A percentile compares a stretch with the other conserved stretches of the same genome.
Evolutionary conservation across 2,113 vertebrate genomes (phyloP).

Genomic region (Muntiacus muntjak): DNA sequence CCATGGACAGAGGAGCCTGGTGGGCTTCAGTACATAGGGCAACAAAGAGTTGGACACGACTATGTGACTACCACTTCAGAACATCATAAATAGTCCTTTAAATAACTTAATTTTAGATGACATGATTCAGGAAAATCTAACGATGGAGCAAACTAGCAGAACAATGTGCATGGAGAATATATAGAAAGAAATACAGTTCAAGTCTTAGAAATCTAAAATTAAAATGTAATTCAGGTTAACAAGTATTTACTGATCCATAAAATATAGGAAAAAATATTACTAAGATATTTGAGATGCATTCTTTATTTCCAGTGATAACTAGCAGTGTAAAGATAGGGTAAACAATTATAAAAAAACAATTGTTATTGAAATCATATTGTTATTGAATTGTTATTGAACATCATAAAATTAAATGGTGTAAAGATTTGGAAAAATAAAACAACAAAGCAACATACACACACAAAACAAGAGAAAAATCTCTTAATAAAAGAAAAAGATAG

Average conservation of each 20-base stretch:
- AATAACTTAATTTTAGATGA: not conserved
- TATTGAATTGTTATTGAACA: not conserved
- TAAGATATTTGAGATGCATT: not conserved
- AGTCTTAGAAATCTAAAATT: not conserved
- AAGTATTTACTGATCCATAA: not conserved
- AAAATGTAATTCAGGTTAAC: not conserved
- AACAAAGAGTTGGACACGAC: not conserved
- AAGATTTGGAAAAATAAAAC: not conserved
- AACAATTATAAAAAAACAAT: not conserved
- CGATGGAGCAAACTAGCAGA: not conserved
- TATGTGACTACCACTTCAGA: not conserved
- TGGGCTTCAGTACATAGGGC: not conserved
- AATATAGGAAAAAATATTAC: not conserved
- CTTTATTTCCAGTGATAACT: not conserved
- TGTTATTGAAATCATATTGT: not conserved
- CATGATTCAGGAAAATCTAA: not conserved
- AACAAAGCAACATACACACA: not conserved
- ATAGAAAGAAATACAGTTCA: not conserved
- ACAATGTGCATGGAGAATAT: not conserved
- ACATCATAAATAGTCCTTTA: not conserved
- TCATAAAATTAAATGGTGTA: not conserved
- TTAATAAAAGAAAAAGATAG: not conserved
- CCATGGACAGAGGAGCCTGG: not conserved
- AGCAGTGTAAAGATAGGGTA: not conserved
- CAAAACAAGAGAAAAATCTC: not conserved